Evolutionary conservation across 2,113 vertebrate genomes (phyloP).

Genomic region (Clarias macrocephalus): DNA sequence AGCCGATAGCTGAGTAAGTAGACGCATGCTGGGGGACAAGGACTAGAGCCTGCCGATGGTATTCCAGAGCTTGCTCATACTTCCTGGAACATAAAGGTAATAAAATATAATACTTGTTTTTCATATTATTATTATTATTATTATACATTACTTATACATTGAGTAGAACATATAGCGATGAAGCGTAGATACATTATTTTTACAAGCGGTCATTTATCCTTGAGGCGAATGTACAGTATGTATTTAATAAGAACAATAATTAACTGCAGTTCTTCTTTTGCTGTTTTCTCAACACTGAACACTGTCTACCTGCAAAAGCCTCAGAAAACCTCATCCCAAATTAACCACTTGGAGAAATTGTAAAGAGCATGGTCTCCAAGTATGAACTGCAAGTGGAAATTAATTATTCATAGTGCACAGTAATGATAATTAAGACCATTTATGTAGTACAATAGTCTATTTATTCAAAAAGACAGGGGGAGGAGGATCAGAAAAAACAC

Average conservation of each 20-base stretch:
- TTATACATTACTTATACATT: neutral
- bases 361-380: constrained; percentile 30
- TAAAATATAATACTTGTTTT: neutral
- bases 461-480: constrained; percentile 37
- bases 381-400: constrained; percentile 47
- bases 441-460: constrained; percentile 39
- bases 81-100: constrained; percentile 65
- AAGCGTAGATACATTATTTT: no score
- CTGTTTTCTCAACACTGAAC: neutral
- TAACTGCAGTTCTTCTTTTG: neutral
- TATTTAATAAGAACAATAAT: neutral
- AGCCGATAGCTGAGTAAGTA: constrained; percentile 94
- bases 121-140: neutral
- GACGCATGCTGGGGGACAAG: constrained; percentile 95
- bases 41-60: constrained; percentile 94
- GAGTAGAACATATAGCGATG: no score
- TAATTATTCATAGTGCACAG: constrained; percentile 62
- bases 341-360: constrained; percentile 36
- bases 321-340: constrained; percentile 18
- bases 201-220: neutral
- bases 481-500: constrained; percentile 3
- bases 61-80: constrained; percentile 93
- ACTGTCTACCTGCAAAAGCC: neutral
- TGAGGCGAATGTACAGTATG: neutral
- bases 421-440: constrained; percentile 55